These are phyloP conservation scores for Poeciliopsis prolifica DNA, from an alignment of 2,113 vertebrate species.

Conservation along the genomic window DNA sequence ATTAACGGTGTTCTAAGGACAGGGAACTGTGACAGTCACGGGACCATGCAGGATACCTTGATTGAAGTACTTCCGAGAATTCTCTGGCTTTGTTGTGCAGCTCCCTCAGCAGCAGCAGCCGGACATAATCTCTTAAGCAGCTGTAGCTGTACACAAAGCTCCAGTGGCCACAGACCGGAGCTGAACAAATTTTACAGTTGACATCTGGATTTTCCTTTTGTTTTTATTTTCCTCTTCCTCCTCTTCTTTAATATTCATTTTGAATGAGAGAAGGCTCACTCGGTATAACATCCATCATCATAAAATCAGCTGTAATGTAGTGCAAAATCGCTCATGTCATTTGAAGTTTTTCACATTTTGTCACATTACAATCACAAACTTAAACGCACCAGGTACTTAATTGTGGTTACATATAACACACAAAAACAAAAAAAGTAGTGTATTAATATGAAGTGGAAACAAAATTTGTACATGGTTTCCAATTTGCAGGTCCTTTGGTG, in stretches of 20 bases:
- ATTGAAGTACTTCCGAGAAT: constrained; percentile 82
- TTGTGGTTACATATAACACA: neutral
- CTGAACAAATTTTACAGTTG: constrained; percentile 82
- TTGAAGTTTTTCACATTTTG: neutral
- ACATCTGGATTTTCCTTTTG: constrained; percentile 83
- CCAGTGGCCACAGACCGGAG: constrained; percentile 77
- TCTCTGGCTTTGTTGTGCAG: constrained; percentile 69
- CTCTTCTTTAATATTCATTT: constrained; percentile 21
- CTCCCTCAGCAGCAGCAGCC: constrained; percentile 56
- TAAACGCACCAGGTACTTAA: neutral
- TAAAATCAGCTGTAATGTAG: constrained; percentile 50
- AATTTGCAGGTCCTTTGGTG: too few species aligned
- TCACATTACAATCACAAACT: neutral
- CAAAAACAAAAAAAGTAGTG: neutral
- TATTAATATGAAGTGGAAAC: neutral
- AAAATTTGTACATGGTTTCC: neutral
- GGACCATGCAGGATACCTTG: constrained; percentile 28
- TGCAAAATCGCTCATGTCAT: neutral
- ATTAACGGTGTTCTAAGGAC: constrained; percentile 39
- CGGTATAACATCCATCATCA: constrained; percentile 60
- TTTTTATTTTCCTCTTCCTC: constrained; percentile 67
- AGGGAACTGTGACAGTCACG: constrained; percentile 3
- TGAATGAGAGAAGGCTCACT: constrained; percentile 74
- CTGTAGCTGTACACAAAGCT: constrained; percentile 79
- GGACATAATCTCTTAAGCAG: constrained; percentile 83